Conservation (phyloP, 2,888 invertebrate species). For the Protula sp. region DNA sequence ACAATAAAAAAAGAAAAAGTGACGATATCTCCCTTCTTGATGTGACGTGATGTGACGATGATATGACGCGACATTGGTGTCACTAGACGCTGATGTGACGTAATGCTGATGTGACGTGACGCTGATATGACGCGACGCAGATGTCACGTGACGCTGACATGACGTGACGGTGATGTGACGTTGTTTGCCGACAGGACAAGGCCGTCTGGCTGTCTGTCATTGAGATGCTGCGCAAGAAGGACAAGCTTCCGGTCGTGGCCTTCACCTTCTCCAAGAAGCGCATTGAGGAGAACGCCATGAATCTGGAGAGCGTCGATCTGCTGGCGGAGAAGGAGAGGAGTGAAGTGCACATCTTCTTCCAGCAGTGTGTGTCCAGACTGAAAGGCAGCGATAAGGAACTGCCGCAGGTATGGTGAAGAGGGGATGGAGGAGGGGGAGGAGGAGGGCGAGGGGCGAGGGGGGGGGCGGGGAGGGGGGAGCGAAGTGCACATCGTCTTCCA, state of each 20-base stretch:
- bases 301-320: constrained; percentile 63
- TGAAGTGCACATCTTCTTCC: constrained; percentile 78
- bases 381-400: constrained; percentile 81
- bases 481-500: constrained; percentile 81
- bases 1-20: too few relatives aligned
- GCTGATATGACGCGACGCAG: too few relatives aligned
- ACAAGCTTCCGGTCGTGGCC: constrained; percentile 86
- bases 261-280: constrained; percentile 85
- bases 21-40: too few relatives aligned
- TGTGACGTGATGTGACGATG: too few relatives aligned
- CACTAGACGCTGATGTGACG: too few relatives aligned
- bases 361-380: constrained; percentile 72
- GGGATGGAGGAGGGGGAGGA: too few relatives aligned
- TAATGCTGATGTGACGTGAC: too few relatives aligned
- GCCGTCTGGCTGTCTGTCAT: constrained; percentile 58
- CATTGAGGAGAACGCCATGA: constrained; percentile 68
- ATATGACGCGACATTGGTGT: too few relatives aligned
- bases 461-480: constrained; percentile 64
- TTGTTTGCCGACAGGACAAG: constrained; percentile 73
- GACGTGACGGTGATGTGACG: too few relatives aligned
- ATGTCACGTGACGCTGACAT: too few relatives aligned
- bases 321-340: constrained; percentile 79
- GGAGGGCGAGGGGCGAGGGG: too few relatives aligned
- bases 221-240: constrained; percentile 72
- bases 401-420: constrained; percentile 69